phyloP scores from a whole-genome alignment of 2,888 invertebrate genomes.

The Lasioglossum figueresi region DNA sequence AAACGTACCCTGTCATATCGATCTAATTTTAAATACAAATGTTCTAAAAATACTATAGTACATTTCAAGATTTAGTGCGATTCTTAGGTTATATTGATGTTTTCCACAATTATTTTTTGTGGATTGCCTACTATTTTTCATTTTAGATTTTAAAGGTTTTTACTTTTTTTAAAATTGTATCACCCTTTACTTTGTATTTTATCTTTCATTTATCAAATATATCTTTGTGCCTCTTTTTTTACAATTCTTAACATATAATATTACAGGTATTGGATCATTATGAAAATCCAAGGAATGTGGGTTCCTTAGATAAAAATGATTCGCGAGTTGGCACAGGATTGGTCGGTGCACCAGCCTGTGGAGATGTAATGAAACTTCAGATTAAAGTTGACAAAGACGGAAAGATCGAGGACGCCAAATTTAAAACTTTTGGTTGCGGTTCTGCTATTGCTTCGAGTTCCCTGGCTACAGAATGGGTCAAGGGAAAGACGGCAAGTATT shows the following conservation, averaged over 20 bases:
- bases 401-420: conserved; percentile 99
- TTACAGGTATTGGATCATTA: conserved; percentile 98
- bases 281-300: conserved; percentile 99
- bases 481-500: conserved; percentile 91
- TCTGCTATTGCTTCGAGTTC: conserved; percentile 99
- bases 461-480: conserved; percentile 98
- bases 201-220: neutral
- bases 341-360: conserved; percentile 99
- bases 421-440: conserved; percentile 99
- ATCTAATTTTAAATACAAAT: neutral
- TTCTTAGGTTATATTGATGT: conserved; percentile 39
- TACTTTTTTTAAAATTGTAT: neutral
- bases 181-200: neutral
- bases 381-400: conserved; percentile 97
- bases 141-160: neutral
- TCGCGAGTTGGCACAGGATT: conserved; percentile 97
- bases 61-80: neutral
- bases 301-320: conserved; percentile 97
- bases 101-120: neutral
- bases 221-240: neutral
- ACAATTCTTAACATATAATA: conserved; percentile 4
- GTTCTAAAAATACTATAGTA: neutral
- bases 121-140: neutral
- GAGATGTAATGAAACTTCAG: conserved; percentile 99
- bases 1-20: neutral